Conservation (phyloP, 2,797 vertebrate genomes). For the Danio kyathit region DNA sequence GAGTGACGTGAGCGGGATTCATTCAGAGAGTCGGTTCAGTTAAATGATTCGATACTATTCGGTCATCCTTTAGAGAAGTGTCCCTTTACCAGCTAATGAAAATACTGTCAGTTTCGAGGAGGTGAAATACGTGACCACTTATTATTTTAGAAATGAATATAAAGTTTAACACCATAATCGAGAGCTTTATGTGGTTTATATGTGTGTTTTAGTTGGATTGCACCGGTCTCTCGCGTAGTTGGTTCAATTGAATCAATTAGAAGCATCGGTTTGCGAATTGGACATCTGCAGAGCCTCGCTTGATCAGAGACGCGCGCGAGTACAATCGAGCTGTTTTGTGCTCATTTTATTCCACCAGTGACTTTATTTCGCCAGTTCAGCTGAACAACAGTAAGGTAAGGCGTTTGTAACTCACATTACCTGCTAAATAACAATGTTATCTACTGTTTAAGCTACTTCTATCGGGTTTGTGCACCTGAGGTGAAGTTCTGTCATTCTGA, state of each 20-base stretch:
- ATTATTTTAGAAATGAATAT: too few species aligned
- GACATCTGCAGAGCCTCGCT: not conserved
- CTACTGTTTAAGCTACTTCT: not conserved
- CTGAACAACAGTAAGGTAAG: conserved; percentile 14
- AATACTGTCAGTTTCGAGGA: too few species aligned
- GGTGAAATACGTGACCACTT: too few species aligned
- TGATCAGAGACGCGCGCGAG: not conserved
- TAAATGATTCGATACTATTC: not conserved
- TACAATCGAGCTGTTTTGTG: not conserved
- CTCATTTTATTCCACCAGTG: not conserved
- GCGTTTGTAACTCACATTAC: not conserved
- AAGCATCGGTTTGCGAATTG: not conserved
- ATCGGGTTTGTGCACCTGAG: conserved; percentile 5
- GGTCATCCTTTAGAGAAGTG: not conserved
- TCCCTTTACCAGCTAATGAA: not conserved
- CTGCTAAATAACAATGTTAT: not conserved
- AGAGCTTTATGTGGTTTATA: not conserved
- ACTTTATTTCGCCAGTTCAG: not conserved
- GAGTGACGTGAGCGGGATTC: not conserved
- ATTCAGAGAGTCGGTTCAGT: not conserved
- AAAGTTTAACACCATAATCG: not conserved
- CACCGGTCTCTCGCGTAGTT: not conserved
- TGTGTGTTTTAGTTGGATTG: too few species aligned
- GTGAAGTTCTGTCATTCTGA: not conserved
- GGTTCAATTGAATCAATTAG: not conserved